These are phyloP conservation scores for Atta cephalotes DNA, from an alignment of 1,140 invertebrate species.

Conservation along the genomic window DNA sequence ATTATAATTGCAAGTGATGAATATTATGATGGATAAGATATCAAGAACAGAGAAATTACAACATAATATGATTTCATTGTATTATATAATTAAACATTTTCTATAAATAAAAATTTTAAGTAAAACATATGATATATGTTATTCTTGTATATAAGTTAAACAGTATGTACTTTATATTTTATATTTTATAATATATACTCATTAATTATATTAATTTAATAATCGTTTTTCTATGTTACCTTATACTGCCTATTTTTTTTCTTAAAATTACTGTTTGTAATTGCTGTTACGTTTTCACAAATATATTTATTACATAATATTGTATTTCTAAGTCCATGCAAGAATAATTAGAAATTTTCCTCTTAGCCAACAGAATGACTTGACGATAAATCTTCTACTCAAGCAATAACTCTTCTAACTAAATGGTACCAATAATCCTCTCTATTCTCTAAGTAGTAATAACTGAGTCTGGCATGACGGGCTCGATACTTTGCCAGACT, in stretches of 20 bases:
- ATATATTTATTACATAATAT: conserved; percentile 10
- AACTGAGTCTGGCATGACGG: conserved; percentile 32
- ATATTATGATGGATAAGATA: neutral
- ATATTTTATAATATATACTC: neutral
- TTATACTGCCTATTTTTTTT: neutral
- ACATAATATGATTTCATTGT: conserved; percentile 3
- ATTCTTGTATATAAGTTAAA: neutral
- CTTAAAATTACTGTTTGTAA: neutral
- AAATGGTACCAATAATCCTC: conserved; percentile 30
- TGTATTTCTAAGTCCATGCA: neutral
- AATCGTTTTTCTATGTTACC: neutral
- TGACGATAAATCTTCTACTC: conserved; percentile 23
- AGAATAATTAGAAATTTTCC: neutral
- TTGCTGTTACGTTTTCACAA: neutral
- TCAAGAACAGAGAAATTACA: neutral
- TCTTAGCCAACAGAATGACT: neutral
- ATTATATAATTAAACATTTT: neutral
- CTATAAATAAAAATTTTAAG: neutral
- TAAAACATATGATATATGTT: neutral
- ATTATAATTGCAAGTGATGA: neutral
- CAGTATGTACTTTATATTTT: neutral
- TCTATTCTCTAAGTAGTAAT: conserved; percentile 51
- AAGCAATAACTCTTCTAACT: conserved; percentile 39
- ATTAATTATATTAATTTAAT: neutral
- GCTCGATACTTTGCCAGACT: conserved; percentile 23